Base-by-base conservation (phyloP, 2,888 invertebrate genomes). In the Carcina quercana region DNA sequence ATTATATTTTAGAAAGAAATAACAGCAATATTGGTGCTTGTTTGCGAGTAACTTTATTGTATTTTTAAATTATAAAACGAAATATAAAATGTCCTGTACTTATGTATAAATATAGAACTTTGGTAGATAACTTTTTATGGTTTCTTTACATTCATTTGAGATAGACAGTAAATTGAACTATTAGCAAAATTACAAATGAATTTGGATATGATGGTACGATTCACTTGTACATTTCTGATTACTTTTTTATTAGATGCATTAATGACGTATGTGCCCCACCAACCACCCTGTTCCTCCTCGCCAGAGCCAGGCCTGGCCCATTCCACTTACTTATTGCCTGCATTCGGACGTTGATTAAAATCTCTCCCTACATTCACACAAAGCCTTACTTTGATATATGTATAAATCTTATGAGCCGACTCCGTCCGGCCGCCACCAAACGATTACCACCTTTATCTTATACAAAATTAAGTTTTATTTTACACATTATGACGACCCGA, bases 301-400 rank as follows among this genome's bases (percentile, higher is more conserved):
- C n/a, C n/a, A 2, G 13, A 4, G 2, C 10, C 15, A 13, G 14
- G 25, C 25, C 1, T 8, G n/a, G 5, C 25, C 28, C 28, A 13
- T 21, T 29, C 13, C 28, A 12, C 15, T 15, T 14, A 26, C 37
- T 37, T 31, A 37, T 38, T 29, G 30, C 36, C 28, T 28, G 55
- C 56, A 48, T 53, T 62, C 59, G 58, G 72, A 78, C 72, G 60
- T 78, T 79, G 83, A 83, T 82, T 79, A 82, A 82, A 78, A 83
- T 82, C 82, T 78, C 69, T 68, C 68, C 69, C 67, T 73, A 67
- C 75, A 74, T 71, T 68, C 76, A 79, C 69, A 76, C 76, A 78
- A 75, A 75, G 72, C 59, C 68, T 68, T 69, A 68, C 72, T 72
- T 74, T 79, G 80, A 80, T 80, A 79, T 74, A 78, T 73, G 69